Conservation (phyloP, 2,113 vertebrate species). For the Grammatotria lemairii region DNA sequence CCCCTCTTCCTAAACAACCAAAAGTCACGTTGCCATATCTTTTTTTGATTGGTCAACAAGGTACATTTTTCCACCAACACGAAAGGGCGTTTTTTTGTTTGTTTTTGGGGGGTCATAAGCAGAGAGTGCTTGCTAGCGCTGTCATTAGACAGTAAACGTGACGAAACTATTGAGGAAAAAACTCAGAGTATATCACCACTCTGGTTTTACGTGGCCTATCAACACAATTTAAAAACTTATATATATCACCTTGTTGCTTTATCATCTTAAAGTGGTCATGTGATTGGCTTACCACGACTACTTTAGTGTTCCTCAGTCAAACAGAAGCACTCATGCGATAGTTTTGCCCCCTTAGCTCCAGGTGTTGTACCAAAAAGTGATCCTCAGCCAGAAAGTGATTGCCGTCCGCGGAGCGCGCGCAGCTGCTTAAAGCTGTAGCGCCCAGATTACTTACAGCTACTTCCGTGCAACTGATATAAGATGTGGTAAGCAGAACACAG, state of each 20-base stretch:
- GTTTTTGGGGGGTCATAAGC: not conserved
- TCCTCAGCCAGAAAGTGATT: not conserved
- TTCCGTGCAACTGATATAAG: not conserved
- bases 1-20: not conserved
- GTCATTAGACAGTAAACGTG: not conserved
- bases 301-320: not conserved
- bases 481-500: accelerated
- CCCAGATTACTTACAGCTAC: not conserved
- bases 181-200: not conserved
- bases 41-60: not conserved
- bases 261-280: not conserved
- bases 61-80: not conserved
- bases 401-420: accelerated
- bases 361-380: not conserved
- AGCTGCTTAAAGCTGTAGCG: not conserved
- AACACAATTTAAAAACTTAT: not conserved
- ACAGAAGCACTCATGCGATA: not conserved
- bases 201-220: not conserved
- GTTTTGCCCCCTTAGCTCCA: not conserved
- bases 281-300: too few relatives aligned
- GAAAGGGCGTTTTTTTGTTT: not conserved
- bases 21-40: not conserved
- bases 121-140: not conserved
- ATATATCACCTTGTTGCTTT: not conserved
- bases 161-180: not conserved